Base-by-base conservation (phyloP, 1,140 invertebrate genomes). In the Bombus sylvicola region DNA sequence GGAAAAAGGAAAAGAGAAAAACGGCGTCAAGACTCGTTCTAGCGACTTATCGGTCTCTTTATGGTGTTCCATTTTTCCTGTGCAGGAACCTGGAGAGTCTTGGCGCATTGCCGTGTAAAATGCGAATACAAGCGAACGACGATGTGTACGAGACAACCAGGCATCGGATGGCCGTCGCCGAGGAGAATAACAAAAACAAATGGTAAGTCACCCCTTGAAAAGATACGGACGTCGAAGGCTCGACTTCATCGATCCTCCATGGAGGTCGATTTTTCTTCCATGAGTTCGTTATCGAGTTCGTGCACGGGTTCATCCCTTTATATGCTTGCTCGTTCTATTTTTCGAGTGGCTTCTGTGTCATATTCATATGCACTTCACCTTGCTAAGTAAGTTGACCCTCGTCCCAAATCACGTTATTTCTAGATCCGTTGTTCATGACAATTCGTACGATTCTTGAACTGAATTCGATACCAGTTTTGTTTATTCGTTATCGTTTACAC, bases 101-200 rank as follows among this genome's bases (percentile, higher is more conserved):
- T 93, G 98, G 98, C 81, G 96, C 97, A 73, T 96, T 99, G 94
- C 97, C 97, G 79, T 96, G 97, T 92, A 98, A 98, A 93, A 98
- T 99, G 96, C 97, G 97, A 79, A 97, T 99, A 87, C 97, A 98
- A 93, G 98, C 98, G 89, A 99, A 98, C 89, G 98, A 99, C 94
- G 98, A 99, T 95, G 97, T 98, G 81, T 99, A 99, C 94, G 98
- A 98, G 95, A 97, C 97, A 81, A 99, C 98, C 87, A 97, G 97
- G 95, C 97, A 97, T 93, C 97, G 98, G 90, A 98, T 99, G 98
- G 98, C 97, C 84, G 97, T 97, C 89, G 98, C 97, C 76, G 98
- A 99, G 94, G 97, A 98, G 94, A 98, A 98, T 94, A 98, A 97
- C 93, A 98, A 99, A 95, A 98, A 98, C 94, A 98, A 98, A 96